These are phyloP conservation scores for Sarcophilus harrisii DNA, from an alignment of 2,797 vertebrate genomes.

Conservation along the genomic window DNA sequence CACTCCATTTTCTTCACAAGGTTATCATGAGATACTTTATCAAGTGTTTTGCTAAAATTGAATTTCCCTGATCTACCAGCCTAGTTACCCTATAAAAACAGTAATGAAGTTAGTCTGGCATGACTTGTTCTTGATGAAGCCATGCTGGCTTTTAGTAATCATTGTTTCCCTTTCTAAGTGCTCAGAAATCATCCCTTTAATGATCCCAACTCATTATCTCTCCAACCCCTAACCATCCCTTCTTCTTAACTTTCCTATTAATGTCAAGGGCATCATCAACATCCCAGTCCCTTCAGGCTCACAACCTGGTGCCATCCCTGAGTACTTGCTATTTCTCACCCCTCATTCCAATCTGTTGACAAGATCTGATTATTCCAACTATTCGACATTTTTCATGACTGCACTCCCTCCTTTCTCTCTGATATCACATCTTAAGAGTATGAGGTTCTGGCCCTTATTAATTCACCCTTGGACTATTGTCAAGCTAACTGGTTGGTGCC, in stretches of 20 bases:
- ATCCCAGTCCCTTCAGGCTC: not conserved
- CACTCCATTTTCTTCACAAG: not conserved
- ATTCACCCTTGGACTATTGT: not conserved
- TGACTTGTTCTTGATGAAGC: not conserved
- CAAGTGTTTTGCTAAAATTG: conserved; percentile 3
- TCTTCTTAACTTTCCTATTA: not conserved
- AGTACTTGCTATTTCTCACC: not conserved
- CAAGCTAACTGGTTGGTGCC: not conserved
- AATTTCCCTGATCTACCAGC: conserved; percentile 1
- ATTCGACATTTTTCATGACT: not conserved
- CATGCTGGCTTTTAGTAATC: not conserved
- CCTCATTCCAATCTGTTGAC: not conserved
- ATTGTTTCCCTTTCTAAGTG: not conserved
- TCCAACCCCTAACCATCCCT: not conserved
- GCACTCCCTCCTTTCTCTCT: not conserved
- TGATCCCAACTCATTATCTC: not conserved
- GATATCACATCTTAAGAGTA: not conserved
- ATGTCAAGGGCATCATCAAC: not conserved
- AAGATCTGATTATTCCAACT: not conserved
- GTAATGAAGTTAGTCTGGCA: not conserved
- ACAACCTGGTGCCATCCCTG: not conserved
- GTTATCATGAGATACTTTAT: not conserved
- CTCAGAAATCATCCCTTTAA: conserved; percentile 1
- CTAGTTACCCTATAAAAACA: not conserved
- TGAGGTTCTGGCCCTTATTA: not conserved